A percentile compares a stretch with the other conserved stretches of the same genome.
Evolutionary conservation across 1,140 invertebrate genomes (phyloP).

Genomic region (Drosophila tropicalis): DNA sequence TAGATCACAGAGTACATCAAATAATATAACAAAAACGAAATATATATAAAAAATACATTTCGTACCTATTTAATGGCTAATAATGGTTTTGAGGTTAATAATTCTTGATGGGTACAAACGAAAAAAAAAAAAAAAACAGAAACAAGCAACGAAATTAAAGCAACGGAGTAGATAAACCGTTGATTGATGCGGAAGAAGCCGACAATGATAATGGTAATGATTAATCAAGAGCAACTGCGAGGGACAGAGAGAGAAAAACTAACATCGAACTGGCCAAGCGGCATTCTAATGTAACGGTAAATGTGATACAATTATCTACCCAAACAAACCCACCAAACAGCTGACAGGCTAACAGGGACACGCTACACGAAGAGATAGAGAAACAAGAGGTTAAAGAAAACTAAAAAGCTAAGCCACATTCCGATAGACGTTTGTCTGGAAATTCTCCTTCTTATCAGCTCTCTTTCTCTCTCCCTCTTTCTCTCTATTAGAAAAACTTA

Average conservation of each 20-base stretch:
- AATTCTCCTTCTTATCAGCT: conserved; percentile 54
- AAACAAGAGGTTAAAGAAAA: conserved; percentile 1
- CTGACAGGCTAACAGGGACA: conserved; percentile 30
- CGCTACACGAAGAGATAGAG: conserved; percentile 20
- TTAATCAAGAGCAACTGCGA: conserved; percentile 41
- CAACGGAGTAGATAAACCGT: conserved; percentile 56
- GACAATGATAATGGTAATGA: conserved; percentile 58
- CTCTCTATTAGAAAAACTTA: conserved; percentile 17
- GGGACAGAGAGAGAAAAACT: conserved; percentile 18
- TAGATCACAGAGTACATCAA: background rate
- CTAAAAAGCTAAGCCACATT: conserved; percentile 31
- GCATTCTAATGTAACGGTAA: conserved; percentile 63
- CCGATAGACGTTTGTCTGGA: conserved; percentile 48
- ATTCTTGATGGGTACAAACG: conserved; percentile 44
- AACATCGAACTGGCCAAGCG: conserved; percentile 50
- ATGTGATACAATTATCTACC: conserved; percentile 40
- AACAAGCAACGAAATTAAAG: conserved; percentile 10
- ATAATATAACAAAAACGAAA: background rate
- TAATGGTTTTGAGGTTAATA: conserved; percentile 53
- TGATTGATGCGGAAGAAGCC: conserved; percentile 60
- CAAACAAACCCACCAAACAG: conserved; percentile 46
- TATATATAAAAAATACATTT: background rate
- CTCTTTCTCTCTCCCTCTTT: background rate
- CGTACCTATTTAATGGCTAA: background rate
- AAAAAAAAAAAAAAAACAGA: background rate